Evolutionary conservation across 2,113 vertebrate species (phyloP), one percentile per base, ranked within the genome.

Genomic region (Centropus unirufus): DNA sequence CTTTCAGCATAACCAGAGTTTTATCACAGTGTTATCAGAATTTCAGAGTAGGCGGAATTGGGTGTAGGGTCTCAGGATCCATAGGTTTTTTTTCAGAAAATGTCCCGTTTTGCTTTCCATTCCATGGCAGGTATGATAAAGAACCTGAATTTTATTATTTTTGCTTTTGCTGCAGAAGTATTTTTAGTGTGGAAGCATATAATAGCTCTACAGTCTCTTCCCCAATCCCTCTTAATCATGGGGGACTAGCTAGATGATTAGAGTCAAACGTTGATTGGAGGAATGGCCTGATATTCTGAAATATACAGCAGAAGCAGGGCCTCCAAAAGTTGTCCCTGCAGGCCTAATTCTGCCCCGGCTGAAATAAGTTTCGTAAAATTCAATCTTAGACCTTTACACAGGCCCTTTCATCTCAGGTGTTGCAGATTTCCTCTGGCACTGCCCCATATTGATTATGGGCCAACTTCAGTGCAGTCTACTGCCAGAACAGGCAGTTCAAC

Each of bases 361-460:
- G 24, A 74, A 76, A 36, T 62, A 44, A 83, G 12, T 29, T 68
- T 75, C 21, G n/a, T 30, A 90, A 91, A 94, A 90, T 40, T 77
- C 36, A 49, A 8, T 88, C 42, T 74, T 30, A 68, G 73, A 68
- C 6, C 10, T 66, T 88, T 74, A 58, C 58, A 51, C 5, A 57
- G 36, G 13, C 75, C 27, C 15, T 82, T 67, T 78, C 49, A 59
- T 63, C 36, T 27, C 69, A 88, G 61, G 83, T 86, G 57, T 27
- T 64, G 40, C 57, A 95, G 72, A 30, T 83, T 72, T 94, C 79
- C 27, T 72, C 46, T 95, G 92, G 90, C 90, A 70, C 51, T 59
- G 11, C 51, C 62, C 49, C 47, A 22, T 34, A 47, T 4, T 86
- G 55, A 90, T 32, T 52, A 66, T 0, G 86, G 61, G 83, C 86